These are phyloP conservation scores for Gasterosteus aculeatus DNA, from an alignment of 2,113 vertebrate genomes.

Conservation along the genomic window DNA sequence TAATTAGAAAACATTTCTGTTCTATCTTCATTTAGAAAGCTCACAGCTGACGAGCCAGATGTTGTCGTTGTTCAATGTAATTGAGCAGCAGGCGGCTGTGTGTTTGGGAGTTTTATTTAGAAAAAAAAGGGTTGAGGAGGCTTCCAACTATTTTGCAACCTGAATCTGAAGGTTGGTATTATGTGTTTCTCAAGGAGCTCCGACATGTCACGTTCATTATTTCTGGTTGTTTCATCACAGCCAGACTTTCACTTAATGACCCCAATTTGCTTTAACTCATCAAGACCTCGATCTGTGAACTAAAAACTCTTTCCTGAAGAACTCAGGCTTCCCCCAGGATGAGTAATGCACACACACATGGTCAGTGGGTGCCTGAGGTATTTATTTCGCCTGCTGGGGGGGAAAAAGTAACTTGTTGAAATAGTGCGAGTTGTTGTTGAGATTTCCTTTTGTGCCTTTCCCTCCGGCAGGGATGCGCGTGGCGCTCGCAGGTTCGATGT, in stretches of 20 bases:
- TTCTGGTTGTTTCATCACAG: background rate
- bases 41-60: constrained; percentile 27
- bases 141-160: background rate
- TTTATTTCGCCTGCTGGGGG: background rate
- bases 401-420: background rate
- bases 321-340: background rate
- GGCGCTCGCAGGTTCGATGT: constrained; percentile 26
- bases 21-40: background rate
- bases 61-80: constrained; percentile 3
- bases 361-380: background rate
- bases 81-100: constrained; percentile 14
- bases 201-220: background rate
- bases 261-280: background rate
- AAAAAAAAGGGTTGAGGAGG: background rate
- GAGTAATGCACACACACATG: background rate
- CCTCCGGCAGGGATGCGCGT: constrained; percentile 22
- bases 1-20: background rate
- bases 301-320: background rate
- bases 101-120: background rate
- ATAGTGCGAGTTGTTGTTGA: background rate
- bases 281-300: background rate
- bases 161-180: background rate
- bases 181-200: background rate
- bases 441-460: background rate
- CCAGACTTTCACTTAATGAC: background rate